A percentile compares a stretch with the other conserved stretches of the same genome.
These are phyloP conservation scores for Cladorhizidae sp. DNA, from an alignment of 37 sponge, comb jelly and placozoan species.

Conservation along the genomic window DNA sequence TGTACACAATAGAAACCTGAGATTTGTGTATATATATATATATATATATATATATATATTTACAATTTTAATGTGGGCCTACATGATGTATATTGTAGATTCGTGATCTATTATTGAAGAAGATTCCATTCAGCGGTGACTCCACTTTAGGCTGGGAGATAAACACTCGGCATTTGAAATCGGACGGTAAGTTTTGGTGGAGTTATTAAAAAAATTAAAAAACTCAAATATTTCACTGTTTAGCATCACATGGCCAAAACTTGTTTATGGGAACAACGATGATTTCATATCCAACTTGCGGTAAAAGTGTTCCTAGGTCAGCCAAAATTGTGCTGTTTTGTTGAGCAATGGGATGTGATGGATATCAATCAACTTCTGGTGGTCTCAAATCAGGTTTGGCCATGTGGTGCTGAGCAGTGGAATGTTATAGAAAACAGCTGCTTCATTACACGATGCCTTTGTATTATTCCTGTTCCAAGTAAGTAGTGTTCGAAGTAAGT, in stretches of 20 bases:
- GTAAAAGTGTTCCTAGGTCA: not conserved
- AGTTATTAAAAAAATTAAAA: no score
- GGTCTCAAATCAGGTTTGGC: no score
- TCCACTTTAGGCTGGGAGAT: not conserved
- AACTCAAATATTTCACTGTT: not conserved
- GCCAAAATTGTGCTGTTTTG: no score
- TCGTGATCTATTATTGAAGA: constrained; percentile 65
- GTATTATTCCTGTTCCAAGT: no score
- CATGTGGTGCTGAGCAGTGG: no score
- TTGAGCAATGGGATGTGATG: no score
- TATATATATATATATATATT: not conserved
- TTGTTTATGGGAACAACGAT: not conserved
- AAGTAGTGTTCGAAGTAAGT: no score
- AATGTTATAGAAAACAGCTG: no score
- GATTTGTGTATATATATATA: not conserved
- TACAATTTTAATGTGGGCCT: not conserved
- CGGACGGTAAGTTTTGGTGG: not conserved
- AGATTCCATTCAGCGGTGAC: constrained; percentile 69
- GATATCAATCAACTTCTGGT: no score
- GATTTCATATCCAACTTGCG: not conserved
- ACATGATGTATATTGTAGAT: constrained; percentile 42
- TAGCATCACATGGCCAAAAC: not conserved
- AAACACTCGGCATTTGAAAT: no score
- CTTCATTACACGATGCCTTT: no score
- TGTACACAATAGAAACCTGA: not conserved